Evolutionary conservation across 2,888 invertebrate species (phyloP).

Genomic region (Arenicola marina): DNA sequence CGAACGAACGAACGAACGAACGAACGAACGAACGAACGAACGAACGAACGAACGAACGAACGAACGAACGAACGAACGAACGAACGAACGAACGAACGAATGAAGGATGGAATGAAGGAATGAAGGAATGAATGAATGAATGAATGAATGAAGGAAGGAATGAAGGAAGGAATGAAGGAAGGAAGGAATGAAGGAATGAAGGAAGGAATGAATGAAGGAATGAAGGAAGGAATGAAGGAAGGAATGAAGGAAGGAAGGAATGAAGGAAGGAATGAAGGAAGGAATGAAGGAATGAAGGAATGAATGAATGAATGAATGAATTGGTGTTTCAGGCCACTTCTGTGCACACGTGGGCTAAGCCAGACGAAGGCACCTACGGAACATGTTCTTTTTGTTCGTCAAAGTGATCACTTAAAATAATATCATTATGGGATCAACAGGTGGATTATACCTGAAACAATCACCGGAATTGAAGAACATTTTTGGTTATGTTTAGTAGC

Average conservation of each 20-base stretch:
- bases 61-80: not conserved
- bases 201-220: not conserved
- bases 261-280: not conserved
- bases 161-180: not conserved
- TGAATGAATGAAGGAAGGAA: not conserved
- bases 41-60: not conserved
- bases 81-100: too few species aligned
- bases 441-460: too few species aligned
- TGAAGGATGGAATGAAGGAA: not conserved
- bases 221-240: not conserved
- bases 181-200: not conserved
- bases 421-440: too few species aligned
- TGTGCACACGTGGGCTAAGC: not conserved
- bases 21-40: not conserved
- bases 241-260: constrained; percentile 3
- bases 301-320: not conserved
- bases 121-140: not conserved
- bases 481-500: too few species aligned
- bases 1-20: not conserved
- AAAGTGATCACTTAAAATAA: too few species aligned
- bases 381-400: too few species aligned
- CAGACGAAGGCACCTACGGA: not conserved
- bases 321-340: too few species aligned
- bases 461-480: too few species aligned
- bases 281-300: not conserved